Conservation (phyloP, 2,113 vertebrate species). For the Aramus guarauna region DNA sequence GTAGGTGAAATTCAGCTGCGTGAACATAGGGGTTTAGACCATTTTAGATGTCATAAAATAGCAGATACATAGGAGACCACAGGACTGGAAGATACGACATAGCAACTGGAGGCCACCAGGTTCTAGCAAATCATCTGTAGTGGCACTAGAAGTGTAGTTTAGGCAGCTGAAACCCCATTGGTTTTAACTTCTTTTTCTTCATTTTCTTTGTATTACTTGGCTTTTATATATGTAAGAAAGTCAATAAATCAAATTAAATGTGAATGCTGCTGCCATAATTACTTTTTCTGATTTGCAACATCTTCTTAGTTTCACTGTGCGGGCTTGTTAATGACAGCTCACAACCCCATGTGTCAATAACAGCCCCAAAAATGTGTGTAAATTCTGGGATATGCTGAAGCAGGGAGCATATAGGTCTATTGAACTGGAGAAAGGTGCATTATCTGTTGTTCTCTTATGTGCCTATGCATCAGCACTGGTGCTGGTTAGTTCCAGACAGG, state of each 20-base stretch:
- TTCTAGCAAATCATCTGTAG: neutral
- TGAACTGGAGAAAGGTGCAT: neutral
- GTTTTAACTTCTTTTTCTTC: neutral
- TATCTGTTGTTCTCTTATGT: neutral
- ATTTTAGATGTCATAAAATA: neutral
- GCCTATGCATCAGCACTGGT: neutral
- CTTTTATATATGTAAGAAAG: neutral
- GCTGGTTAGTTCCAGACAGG: neutral
- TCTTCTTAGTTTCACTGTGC: neutral
- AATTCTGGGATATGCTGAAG: neutral
- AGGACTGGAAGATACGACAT: neutral
- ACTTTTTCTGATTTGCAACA: neutral
- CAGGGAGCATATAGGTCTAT: neutral
- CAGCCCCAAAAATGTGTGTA: neutral
- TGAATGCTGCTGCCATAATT: neutral
- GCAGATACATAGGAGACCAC: neutral
- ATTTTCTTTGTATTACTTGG: neutral
- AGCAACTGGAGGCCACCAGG: neutral
- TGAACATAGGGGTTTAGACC: neutral
- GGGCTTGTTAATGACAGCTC: neutral
- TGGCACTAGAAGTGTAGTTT: neutral
- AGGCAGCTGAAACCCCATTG: neutral
- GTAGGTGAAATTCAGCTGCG: neutral
- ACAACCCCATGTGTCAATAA: accelerated
- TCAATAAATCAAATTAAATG: neutral